Percentiles rank a stretch among this genome's conserved stretches.
These are phyloP conservation scores for Erethizon dorsatum DNA, from an alignment of 2,797 vertebrate species.

Conservation along the genomic window DNA sequence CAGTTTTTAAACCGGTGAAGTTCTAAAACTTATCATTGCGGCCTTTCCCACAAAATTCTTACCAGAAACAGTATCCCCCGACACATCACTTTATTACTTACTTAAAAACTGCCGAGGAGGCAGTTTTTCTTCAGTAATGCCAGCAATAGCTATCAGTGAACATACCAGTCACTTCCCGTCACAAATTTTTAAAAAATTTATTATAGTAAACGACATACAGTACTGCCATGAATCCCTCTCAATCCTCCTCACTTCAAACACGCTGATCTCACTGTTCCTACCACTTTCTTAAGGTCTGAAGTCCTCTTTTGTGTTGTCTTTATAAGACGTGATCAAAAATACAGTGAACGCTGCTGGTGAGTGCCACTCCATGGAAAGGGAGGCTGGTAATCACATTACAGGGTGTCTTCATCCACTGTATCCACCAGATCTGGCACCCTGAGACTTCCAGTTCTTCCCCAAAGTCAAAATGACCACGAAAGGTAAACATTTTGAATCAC, in stretches of 20 bases:
- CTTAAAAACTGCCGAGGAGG: background rate
- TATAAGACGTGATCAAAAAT: background rate
- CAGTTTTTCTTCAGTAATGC: background rate
- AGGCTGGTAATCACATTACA: background rate
- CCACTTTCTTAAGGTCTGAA: background rate
- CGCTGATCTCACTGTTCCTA: background rate
- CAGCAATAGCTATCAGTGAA: background rate
- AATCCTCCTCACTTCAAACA: background rate
- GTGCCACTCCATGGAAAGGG: background rate
- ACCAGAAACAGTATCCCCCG: background rate
- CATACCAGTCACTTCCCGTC: background rate
- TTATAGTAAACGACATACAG: background rate
- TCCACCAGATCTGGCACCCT: background rate
- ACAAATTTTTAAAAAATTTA: background rate
- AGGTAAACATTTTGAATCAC: background rate
- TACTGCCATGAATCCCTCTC: background rate
- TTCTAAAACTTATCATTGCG: background rate
- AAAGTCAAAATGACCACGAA: background rate
- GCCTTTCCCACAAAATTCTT: slow-evolving; percentile 30
- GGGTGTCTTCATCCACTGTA: background rate
- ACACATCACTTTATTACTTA: background rate
- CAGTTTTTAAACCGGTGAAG: background rate
- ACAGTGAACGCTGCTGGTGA: background rate
- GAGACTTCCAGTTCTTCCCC: background rate
- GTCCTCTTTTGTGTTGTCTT: background rate